Conservation (phyloP, 2,888 invertebrate species). For the Sturmia bella region DNA sequence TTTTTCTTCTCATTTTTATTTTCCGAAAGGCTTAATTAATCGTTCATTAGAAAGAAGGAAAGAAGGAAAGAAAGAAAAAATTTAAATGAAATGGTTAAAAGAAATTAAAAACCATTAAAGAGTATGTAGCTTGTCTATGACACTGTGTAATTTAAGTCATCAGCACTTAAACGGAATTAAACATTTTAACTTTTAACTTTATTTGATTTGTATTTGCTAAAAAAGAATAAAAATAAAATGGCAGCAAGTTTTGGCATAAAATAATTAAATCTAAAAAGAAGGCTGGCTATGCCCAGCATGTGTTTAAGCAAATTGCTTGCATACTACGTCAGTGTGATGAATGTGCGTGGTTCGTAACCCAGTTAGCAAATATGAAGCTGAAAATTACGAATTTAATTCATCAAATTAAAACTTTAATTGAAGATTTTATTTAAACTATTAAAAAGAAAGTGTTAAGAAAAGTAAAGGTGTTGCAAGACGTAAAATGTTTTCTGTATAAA, state of each 20-base stretch:
- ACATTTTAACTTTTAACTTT: constrained; percentile 40
- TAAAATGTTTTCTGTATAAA: no score
- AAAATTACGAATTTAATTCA: no score
- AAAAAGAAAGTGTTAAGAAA: no score
- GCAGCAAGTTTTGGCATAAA: not conserved
- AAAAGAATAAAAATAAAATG: not conserved
- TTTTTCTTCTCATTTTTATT: not conserved
- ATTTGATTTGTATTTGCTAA: not conserved
- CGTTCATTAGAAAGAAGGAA: constrained; percentile 30
- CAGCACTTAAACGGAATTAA: constrained; percentile 37
- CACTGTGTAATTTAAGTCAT: constrained; percentile 44
- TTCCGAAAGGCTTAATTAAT: constrained; percentile 43
- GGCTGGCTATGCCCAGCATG: not conserved
- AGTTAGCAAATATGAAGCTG: no score
- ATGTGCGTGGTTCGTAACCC: not conserved
- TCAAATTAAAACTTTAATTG: no score
- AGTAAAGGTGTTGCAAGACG: no score
- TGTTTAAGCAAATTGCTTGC: constrained; percentile 11
- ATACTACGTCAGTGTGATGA: no score
- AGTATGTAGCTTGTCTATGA: constrained; percentile 17
- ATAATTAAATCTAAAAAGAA: no score
- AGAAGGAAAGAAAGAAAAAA: no score
- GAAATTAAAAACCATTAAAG: constrained; percentile 39
- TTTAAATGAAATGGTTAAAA: constrained; percentile 30
- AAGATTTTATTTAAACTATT: no score